phyloP scores from a whole-genome alignment of 1,140 invertebrate species.

The Tetranychus urticae region DNA sequence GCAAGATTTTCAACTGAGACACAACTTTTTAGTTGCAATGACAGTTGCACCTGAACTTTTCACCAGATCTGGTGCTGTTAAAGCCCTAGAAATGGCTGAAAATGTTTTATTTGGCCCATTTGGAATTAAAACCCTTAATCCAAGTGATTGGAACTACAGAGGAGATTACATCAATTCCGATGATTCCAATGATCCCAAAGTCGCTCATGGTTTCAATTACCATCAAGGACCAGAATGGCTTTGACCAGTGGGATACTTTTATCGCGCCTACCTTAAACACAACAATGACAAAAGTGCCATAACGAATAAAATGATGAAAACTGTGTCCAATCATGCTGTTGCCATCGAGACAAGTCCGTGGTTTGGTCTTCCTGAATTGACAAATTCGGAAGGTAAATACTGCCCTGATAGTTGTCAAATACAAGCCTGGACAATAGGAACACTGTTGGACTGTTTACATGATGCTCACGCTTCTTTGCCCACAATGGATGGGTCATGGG shows the following conservation, averaged over 20 bases:
- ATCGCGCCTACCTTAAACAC: conserved; percentile 62
- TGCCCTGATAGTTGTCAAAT: conserved; percentile 68
- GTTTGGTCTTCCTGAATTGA: conserved; percentile 83
- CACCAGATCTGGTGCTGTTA: conserved; percentile 52
- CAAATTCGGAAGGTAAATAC: conserved; percentile 58
- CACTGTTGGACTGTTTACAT: conserved; percentile 46
- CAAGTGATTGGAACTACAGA: conserved; percentile 81
- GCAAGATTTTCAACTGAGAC: conserved; percentile 81
- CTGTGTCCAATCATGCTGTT: conserved; percentile 44
- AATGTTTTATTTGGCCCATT: conserved; percentile 64
- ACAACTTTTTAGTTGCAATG: conserved; percentile 81
- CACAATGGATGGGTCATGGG: conserved; percentile 99
- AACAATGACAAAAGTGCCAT: conserved; percentile 38
- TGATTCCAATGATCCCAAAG: conserved; percentile 50
- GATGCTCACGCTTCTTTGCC: conserved; percentile 44
- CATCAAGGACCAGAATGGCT: conserved; percentile 98
- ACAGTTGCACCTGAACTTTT: conserved; percentile 67
- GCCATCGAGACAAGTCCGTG: conserved; percentile 50
- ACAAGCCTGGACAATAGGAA: conserved; percentile 84
- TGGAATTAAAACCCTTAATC: conserved; percentile 88
- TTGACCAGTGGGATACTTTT: conserved; percentile 80
- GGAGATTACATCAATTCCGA: conserved; percentile 81
- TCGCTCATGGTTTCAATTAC: conserved; percentile 90
- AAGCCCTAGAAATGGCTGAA: conserved; percentile 46
- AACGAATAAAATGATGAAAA: conserved; percentile 38